A percentile compares a stretch with the other conserved stretches of the same genome.
phyloP scores from a whole-genome alignment of 2,797 vertebrate species.

The Phaenicophaeus curvirostris region DNA sequence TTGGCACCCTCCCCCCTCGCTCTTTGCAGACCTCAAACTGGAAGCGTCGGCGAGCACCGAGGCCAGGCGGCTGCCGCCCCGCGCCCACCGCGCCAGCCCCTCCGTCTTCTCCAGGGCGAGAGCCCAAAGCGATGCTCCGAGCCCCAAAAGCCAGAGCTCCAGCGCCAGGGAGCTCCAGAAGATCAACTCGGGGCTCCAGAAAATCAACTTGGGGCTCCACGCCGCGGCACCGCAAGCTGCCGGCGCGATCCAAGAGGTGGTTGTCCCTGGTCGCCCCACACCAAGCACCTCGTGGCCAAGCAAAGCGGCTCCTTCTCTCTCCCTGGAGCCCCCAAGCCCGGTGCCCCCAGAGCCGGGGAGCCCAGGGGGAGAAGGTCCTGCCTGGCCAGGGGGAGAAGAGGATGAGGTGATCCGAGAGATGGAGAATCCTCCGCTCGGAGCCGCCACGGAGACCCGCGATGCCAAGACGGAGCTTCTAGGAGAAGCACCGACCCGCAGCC shows the following conservation, averaged over 20 bases:
- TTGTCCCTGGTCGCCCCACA: fast-evolving
- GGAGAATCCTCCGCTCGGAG: not conserved
- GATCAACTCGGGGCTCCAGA: slow-evolving; percentile 18
- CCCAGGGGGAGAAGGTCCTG: not conserved
- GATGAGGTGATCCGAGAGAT: not conserved
- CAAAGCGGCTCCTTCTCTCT: not conserved
- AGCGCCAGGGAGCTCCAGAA: not conserved
- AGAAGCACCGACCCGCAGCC: fast-evolving
- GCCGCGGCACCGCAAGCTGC: fast-evolving
- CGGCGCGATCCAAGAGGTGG: not conserved
- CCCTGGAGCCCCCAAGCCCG: not conserved
- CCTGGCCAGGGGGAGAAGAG: not conserved
- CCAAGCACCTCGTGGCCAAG: fast-evolving
- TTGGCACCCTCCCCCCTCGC: not conserved
- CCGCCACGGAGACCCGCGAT: fast-evolving
- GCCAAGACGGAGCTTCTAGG: fast-evolving
- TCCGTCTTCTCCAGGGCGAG: not conserved
- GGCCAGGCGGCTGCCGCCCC: not conserved
- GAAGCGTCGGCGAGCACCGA: not conserved
- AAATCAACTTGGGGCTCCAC: not conserved
- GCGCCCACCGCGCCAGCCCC: not conserved
- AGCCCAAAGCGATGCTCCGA: fast-evolving
- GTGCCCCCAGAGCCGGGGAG: fast-evolving
- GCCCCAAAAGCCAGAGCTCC: not conserved
- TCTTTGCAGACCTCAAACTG: slow-evolving; percentile 47